Base-by-base conservation (phyloP, 2,797 vertebrate species). In the Parotocinclus haroldoi region DNA sequence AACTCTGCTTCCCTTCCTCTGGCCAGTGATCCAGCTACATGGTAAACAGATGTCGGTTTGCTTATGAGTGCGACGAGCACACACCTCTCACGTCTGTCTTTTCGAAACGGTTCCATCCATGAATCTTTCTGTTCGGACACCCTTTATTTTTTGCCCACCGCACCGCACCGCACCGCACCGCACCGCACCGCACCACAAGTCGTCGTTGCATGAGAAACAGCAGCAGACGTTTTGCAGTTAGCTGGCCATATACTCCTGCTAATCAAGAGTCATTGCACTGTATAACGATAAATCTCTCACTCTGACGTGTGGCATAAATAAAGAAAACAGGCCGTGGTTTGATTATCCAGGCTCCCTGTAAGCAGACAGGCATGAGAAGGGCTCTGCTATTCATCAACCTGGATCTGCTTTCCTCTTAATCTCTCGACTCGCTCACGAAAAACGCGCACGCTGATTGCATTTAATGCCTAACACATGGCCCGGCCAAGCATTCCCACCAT, bases 401-500 rank as follows among this genome's bases (percentile, higher is more conserved):
- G 61, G 64, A 79, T 74, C 78, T 78, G 58, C 69, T 78, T 71
- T 73, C 73, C 71, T 80, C 78, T 80, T 68, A 66, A 68, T 73
- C 75, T 77, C 54, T 71, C 66, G 62, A 48, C 46, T 40, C 58
- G 72, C 69, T 66, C 69, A 75, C 73, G 52, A 71, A 74, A 78
- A 76, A 74, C 49, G 69, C 71, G 54, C 66, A 72, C 71, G 38
- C 68, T 83, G 81, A 83, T 83, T 83, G 79, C 70, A 54, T 80
- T 78, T 82, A 83, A 81, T 79, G 78, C 75, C 72, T 80, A 83
- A 81, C 81, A 83, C 76, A 81, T 81, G 81, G 76, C 73, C 60
- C 52, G 67, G 69, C 52, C 49, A 59, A 67, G 60, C 71, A 69
- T 77, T 77, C 78, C 73, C 78, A 76, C 71, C 69, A 74, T 57